Percentiles rank a stretch among this genome's conserved stretches.
These are phyloP conservation scores for Creontiades dilutus DNA, from an alignment of 2,888 invertebrate genomes.

Conservation along the genomic window DNA sequence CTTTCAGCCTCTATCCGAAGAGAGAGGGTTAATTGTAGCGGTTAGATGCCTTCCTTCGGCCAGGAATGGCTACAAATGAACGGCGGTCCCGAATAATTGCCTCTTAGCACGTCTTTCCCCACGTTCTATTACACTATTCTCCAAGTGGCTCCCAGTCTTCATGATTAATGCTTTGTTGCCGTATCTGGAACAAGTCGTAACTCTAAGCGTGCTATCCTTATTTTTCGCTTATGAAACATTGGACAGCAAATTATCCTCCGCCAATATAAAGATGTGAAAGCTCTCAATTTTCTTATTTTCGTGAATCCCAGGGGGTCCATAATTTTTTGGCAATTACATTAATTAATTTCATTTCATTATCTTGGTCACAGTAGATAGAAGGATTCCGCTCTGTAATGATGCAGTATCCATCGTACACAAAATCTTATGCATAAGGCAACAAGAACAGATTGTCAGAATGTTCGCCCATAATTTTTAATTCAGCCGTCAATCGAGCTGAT, in stretches of 20 bases:
- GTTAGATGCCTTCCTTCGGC: conserved; percentile 43
- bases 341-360: no score
- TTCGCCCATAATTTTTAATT: no score
- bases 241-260: not conserved
- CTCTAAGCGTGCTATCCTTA: conserved; percentile 34
- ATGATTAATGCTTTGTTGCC: conserved; percentile 59
- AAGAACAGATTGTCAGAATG: no score
- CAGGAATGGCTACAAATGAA: conserved; percentile 63
- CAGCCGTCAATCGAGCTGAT: no score
- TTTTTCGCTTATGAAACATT: conserved; percentile 4
- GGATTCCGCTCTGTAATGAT: no score
- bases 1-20: conserved; percentile 22
- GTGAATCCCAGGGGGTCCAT: no score
- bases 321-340: no score
- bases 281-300: not conserved
- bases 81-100: conserved; percentile 52
- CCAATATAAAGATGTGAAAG: conserved; percentile 18
- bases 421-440: no score
- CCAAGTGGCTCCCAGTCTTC: conserved; percentile 49
- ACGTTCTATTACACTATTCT: conserved; percentile 51
- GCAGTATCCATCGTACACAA: no score
- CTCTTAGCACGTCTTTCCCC: conserved; percentile 55
- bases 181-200: not conserved
- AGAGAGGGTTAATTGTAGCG: conserved; percentile 62
- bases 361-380: no score